phyloP scores from a whole-genome alignment of 1,140 invertebrate species.

The Macrocentrus cingulum region DNA sequence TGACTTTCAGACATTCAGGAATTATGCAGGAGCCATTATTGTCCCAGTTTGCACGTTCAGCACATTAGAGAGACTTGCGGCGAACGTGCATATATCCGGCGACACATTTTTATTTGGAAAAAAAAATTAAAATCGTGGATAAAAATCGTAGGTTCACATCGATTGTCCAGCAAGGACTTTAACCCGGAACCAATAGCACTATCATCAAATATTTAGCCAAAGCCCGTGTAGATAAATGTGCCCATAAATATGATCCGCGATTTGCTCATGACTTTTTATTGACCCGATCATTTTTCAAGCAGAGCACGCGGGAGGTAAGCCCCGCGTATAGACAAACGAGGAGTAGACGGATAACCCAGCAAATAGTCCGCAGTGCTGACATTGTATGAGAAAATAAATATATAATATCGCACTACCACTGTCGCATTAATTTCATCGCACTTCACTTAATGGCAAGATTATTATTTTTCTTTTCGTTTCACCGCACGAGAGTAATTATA shows the following conservation, averaged over 20 bases:
- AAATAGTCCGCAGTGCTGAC: neutral
- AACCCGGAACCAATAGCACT: no score
- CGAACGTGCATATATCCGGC: slow-evolving; percentile 11
- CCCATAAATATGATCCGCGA: neutral
- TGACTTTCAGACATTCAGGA: slow-evolving; percentile 15
- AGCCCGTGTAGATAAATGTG: neutral
- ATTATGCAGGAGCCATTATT: slow-evolving; percentile 21
- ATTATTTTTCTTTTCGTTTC: no score
- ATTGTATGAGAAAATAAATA: no score
- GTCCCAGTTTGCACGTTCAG: slow-evolving; percentile 20
- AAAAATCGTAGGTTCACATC: slow-evolving; percentile 1
- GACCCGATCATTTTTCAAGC: neutral
- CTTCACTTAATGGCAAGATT: no score
- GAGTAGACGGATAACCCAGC: neutral
- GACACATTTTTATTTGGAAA: slow-evolving; percentile 12
- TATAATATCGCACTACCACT: no score
- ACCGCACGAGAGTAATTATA: no score
- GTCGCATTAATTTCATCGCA: no score
- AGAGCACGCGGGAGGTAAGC: neutral
- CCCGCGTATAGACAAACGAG: neutral
- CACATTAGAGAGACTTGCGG: slow-evolving; percentile 8
- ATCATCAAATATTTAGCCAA: neutral
- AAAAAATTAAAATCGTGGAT: slow-evolving; percentile 2
- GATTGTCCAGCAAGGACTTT: neutral
- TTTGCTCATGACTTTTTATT: neutral